Evolutionary conservation across 2,888 invertebrate genomes (phyloP), one percentile per base, ranked within the genome.

Genomic region (Macrophya annulata): DNA sequence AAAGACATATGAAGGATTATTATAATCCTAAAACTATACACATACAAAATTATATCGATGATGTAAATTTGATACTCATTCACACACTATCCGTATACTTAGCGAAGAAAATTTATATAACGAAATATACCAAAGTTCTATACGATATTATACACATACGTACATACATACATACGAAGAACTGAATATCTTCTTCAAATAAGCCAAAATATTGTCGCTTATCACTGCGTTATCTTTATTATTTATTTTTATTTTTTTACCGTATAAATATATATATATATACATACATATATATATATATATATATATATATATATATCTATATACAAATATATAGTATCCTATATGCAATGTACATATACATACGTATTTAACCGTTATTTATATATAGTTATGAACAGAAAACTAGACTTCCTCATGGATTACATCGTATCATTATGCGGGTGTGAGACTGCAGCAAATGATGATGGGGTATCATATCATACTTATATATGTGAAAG

Each of bases 221-320:
- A 74, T 74, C 72, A 21, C n/a, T 12, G 21, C n/a, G 45, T 74
- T 45, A 74, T 74, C 43, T 72, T 40, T 45, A n/a, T n/a, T n/a
- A n/a, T n/a, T n/a, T n/a, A n/a, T 43, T 43, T 74, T 40, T 37
- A 3, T 9, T 21, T 21, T 62, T 62, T 62, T 10, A 25, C 9
- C 25, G 9, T 25, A 21, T 12, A 51, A 17, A 3, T 51, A 8
- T 55, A 55, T 55, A 55, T 48, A 48, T 4, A 15, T 68, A n/a
- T n/a, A 68, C 17, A 17, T 68, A 68, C 15, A 17, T 68, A 21
- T 68, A 17, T 17, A 37, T 68, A 68, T 37, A 2, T 31, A 55
- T 55, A n/a, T 55, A 55, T 37, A 68, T 12, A 51, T 51, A 3
- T 51, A 8, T 55, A 55, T 55, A 55, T 12, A 51, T 51, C 17